A percentile compares a stretch with the other conserved stretches of the same genome.
Conservation (phyloP, 2,888 invertebrate genomes). For the Lacanobia oleracea region DNA sequence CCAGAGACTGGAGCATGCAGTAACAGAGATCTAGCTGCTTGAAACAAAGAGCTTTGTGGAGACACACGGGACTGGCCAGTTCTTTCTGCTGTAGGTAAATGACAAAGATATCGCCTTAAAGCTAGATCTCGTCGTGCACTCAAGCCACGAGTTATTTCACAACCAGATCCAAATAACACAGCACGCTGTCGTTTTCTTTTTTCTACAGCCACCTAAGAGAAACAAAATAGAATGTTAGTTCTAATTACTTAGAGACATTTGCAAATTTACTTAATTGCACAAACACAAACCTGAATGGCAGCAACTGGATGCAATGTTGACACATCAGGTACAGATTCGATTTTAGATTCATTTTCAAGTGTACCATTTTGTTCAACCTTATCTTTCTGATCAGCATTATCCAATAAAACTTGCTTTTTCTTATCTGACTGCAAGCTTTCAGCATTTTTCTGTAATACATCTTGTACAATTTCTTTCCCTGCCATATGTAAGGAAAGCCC, state of each 20-base stretch:
- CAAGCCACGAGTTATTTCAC: constrained; percentile 94
- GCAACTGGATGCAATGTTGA: constrained; percentile 89
- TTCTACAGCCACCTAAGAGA: constrained; percentile 91
- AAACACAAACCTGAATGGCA: constrained; percentile 84
- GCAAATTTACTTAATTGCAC: neutral
- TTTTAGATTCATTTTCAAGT: constrained; percentile 70
- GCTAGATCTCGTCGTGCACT: constrained; percentile 95
- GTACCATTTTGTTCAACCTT: constrained; percentile 77
- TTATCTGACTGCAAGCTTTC: constrained; percentile 74
- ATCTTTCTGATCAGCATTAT: constrained; percentile 69
- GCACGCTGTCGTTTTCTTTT: constrained; percentile 91
- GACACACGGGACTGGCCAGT: constrained; percentile 86
- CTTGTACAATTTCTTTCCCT: constrained; percentile 89
- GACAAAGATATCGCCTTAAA: constrained; percentile 93
- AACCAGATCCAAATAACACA: constrained; percentile 93
- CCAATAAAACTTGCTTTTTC: constrained; percentile 61
- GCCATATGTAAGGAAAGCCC: constrained; percentile 95
- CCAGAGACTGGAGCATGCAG: constrained; percentile 86
- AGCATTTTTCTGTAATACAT: constrained; percentile 81
- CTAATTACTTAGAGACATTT: constrained; percentile 3
- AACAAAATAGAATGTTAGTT: constrained; percentile 5
- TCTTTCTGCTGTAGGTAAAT: constrained; percentile 92
- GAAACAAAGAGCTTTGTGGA: constrained; percentile 88
- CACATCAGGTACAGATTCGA: constrained; percentile 75
- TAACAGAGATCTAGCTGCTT: constrained; percentile 89